Conservation (phyloP, 2,113 vertebrate species). For the Aramus guarauna region DNA sequence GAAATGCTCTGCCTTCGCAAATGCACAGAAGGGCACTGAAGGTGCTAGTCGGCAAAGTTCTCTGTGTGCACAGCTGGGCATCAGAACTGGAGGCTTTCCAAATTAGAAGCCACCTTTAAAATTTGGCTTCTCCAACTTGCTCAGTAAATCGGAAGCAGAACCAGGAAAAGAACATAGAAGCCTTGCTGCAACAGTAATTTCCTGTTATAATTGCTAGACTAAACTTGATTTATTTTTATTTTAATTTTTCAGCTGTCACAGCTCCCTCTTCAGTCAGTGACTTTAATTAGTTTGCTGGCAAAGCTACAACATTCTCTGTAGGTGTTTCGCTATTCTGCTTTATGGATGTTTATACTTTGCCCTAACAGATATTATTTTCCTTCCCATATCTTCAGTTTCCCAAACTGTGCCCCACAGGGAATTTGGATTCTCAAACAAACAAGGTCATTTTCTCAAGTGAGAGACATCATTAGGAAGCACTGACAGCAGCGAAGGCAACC, state of each 20-base stretch:
- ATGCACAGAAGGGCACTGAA: neutral
- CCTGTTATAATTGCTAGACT: slow-evolving; percentile 27
- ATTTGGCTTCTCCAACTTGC: neutral
- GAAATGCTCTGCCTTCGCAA: neutral
- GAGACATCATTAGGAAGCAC: slow-evolving; percentile 26
- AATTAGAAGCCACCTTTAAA: neutral
- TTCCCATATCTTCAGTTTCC: slow-evolving; percentile 28
- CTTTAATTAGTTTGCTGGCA: slow-evolving; percentile 36
- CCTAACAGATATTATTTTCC: neutral
- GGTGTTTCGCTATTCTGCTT: slow-evolving; percentile 27
- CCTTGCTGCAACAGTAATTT: neutral
- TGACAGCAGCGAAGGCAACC: slow-evolving; percentile 1
- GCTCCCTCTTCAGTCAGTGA: neutral
- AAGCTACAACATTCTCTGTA: neutral
- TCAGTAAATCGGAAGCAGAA: slow-evolving; percentile 1
- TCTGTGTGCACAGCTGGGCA: neutral
- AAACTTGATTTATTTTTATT: slow-evolving; percentile 56
- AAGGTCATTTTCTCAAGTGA: slow-evolving; percentile 28
- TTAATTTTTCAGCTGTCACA: neutral
- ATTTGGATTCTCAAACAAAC: slow-evolving; percentile 4
- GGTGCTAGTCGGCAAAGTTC: neutral
- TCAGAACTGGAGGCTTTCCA: neutral
- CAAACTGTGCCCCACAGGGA: neutral
- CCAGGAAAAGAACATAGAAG: neutral
- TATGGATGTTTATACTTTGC: neutral